phyloP scores from a whole-genome alignment of 2,888 invertebrate genomes.

The Parthenolecanium corni region DNA sequence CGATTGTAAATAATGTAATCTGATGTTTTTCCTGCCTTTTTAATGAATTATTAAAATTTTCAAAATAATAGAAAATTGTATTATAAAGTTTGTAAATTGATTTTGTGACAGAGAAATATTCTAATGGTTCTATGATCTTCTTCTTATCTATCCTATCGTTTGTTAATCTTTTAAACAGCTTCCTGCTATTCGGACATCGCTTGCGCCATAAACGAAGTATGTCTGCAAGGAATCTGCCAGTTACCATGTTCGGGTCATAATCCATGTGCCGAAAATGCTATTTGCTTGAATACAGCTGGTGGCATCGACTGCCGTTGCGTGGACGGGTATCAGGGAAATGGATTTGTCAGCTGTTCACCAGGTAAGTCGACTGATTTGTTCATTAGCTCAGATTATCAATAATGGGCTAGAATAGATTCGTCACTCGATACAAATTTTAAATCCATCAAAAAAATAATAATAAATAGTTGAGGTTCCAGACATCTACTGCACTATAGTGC shows the following conservation, averaged over 20 bases:
- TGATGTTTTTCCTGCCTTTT: too few species aligned
- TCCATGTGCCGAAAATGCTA: slow-evolving; percentile 70
- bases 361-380: slow-evolving; percentile 48
- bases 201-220: slow-evolving; percentile 73
- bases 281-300: slow-evolving; percentile 79
- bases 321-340: slow-evolving; percentile 78
- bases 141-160: slow-evolving; percentile 27
- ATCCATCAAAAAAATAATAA: too few species aligned
- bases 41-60: too few species aligned
- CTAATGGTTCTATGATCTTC: slow-evolving; percentile 29
- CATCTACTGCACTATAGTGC: too few species aligned
- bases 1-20: too few species aligned
- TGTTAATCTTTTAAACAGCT: slow-evolving; percentile 44
- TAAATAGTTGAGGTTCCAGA: too few species aligned
- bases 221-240: slow-evolving; percentile 72
- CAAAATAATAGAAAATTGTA: too few species aligned
- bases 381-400: too few species aligned
- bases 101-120: too few species aligned
- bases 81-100: too few species aligned
- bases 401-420: too few species aligned
- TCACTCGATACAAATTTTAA: too few species aligned
- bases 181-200: slow-evolving; percentile 78
- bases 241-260: slow-evolving; percentile 75
- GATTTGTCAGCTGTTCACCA: slow-evolving; percentile 65
- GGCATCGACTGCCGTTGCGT: slow-evolving; percentile 74